phyloP scores from a whole-genome alignment of 2,888 invertebrate genomes.

The Proisotoma minuta region DNA sequence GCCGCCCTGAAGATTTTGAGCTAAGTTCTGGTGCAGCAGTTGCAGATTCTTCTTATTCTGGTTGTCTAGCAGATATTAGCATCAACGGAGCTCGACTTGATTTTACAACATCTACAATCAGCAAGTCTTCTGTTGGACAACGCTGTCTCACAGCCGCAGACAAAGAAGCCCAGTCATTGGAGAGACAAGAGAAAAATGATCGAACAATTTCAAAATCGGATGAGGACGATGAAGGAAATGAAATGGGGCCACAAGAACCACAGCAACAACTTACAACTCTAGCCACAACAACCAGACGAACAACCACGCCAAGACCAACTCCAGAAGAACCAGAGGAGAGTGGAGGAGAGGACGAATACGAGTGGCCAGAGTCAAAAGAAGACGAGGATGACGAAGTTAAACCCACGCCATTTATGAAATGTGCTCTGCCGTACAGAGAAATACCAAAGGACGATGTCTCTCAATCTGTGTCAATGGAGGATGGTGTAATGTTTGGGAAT shows the following conservation, averaged over 20 bases:
- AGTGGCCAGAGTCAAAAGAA: conserved; percentile 46
- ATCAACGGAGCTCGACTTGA: conserved; percentile 76
- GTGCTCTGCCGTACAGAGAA: conserved; percentile 56
- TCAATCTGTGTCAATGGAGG: conserved; percentile 65
- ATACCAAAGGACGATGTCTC: conserved; percentile 61
- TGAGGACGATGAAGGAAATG: conserved; percentile 38
- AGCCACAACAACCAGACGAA: not conserved
- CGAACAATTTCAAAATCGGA: conserved; percentile 32
- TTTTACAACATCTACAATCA: conserved; percentile 52
- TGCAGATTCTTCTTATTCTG: conserved; percentile 62
- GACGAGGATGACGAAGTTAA: conserved; percentile 31
- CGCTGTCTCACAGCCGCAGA: conserved; percentile 32
- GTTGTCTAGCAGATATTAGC: conserved; percentile 90
- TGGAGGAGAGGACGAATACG: conserved; percentile 14
- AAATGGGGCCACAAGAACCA: conserved; percentile 49
- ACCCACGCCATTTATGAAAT: conserved; percentile 50
- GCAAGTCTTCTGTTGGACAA: conserved; percentile 31
- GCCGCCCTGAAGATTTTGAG: conserved; percentile 32
- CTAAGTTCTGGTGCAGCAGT: conserved; percentile 26
- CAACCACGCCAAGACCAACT: not conserved
- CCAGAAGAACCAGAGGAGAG: conserved; percentile 26
- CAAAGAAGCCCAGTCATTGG: conserved; percentile 17
- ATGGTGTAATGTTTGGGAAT: conserved; percentile 44
- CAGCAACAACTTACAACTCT: not conserved
- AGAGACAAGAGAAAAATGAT: not conserved